A percentile compares a stretch with the other conserved stretches of the same genome.
phyloP scores from a whole-genome alignment of 2,797 vertebrate species.

The Chaetophractus vellerosus region DNA sequence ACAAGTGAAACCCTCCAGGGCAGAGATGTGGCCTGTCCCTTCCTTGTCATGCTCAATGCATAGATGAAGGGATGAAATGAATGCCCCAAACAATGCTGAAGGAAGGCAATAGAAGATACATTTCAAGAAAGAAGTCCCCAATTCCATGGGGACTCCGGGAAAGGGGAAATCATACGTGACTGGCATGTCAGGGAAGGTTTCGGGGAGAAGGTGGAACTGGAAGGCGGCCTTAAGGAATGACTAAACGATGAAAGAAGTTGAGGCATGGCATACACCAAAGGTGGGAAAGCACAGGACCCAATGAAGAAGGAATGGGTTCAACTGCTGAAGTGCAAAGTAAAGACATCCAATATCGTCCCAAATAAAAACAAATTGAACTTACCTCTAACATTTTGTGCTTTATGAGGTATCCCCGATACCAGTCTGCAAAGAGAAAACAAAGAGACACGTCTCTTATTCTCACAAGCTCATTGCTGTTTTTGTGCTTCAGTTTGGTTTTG shows the following conservation, averaged over 20 bases:
- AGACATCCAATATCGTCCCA: neutral
- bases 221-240: neutral
- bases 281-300: neutral
- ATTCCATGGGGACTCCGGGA: neutral
- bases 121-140: neutral
- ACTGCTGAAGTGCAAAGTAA: neutral
- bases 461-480: neutral
- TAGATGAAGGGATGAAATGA: neutral
- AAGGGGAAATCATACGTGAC: neutral
- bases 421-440: conserved; percentile 91
- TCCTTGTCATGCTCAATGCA: neutral
- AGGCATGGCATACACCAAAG: neutral
- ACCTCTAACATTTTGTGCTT: conserved; percentile 94
- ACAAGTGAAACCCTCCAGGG: neutral
- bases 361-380: conserved; percentile 75
- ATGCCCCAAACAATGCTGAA: neutral
- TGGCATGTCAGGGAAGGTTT: neutral
- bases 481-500: neutral
- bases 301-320: neutral
- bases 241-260: neutral
- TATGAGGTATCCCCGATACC: conserved; percentile 95
- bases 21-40: neutral
- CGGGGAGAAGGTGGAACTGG: neutral
- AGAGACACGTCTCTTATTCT: conserved; percentile 13
- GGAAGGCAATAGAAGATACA: neutral